Evolutionary conservation across 2,113 vertebrate genomes (phyloP), one percentile per base, ranked within the genome.

Genomic region (Pardalotus punctatus): DNA sequence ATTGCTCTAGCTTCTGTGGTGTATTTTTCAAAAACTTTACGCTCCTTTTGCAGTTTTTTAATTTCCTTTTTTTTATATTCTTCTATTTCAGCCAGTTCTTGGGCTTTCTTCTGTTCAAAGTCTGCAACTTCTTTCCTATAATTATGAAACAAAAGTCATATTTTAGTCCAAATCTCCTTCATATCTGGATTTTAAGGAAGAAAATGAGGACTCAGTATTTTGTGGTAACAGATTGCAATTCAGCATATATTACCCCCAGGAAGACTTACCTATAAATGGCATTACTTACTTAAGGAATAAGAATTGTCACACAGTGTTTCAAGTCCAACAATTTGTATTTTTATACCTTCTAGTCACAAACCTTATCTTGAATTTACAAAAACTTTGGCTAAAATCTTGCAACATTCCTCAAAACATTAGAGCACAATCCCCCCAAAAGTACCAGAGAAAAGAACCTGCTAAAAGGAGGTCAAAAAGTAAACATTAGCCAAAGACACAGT

Each of bases 11-110:
- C 98, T 14, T 98, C 98, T 33, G 97, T 96, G 7, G 98, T 95
- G 17, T 99, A 99, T 67, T 98, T 99, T 96, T 99, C 99, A 97
- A 99, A 99, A 91, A 99, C 95, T 97, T 98, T 99, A 29, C 98
- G 98, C 61, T 99, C 99, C 88, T 98, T 99, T 94, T 99, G 99
- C 67, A 99, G 92, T 94, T 99, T 99, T 93, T 97, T 98, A n/a
- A 86, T 98, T 97, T 99, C 99, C 62, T 99, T 99, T 70, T 98
- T 98, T 96, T 98, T 99, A 91, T 98, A 97, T 82, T 99, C 99
- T 96, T 99, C 99, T 95, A 99, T 98, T 94, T 96, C 98, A 79
- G 98, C 96, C 86, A 98, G 93, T 97, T 99, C 98, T 96, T 98
- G 98, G 8, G 96, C 83, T 97, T 98, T 99, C 71, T 96, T 98